Percentiles rank a stretch among this genome's conserved stretches.
Conservation (phyloP, 2,888 invertebrate genomes). For the Drosophila bunnanda region DNA sequence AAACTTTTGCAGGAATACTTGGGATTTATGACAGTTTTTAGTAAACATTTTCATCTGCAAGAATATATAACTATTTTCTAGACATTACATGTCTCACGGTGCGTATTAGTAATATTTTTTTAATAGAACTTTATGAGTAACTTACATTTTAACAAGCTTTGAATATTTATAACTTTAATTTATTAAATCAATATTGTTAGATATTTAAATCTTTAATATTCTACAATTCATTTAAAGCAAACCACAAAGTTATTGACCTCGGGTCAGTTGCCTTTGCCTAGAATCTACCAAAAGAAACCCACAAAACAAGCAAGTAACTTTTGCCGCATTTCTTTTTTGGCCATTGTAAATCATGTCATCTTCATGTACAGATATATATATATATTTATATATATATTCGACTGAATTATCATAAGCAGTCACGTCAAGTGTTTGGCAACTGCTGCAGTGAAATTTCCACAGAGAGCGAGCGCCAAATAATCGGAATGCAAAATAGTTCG, state of each 20-base stretch:
- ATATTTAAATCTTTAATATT: not conserved
- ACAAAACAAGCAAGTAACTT: not conserved
- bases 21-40: not conserved
- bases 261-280: conserved; percentile 8
- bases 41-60: not conserved
- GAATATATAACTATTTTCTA: not conserved
- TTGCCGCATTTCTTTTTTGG: conserved; percentile 49
- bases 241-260: conserved; percentile 2
- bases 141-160: not conserved
- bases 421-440: conserved; percentile 54
- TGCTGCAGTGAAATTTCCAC: conserved; percentile 45
- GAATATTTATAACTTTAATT: not conserved
- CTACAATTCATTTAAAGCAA: not conserved
- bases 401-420: conserved; percentile 67
- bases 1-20: not conserved
- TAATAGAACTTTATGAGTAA: too few relatives aligned
- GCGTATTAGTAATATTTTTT: conserved; percentile 15
- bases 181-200: not conserved
- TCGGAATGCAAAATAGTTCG: conserved; percentile 59
- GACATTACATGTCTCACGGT: not conserved
- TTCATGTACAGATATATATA: conserved; percentile 14
- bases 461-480: conserved; percentile 41
- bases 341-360: conserved; percentile 52
- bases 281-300: not conserved
- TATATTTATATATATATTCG: conserved; percentile 11